A percentile compares a stretch with the other conserved stretches of the same genome.
phyloP scores from a whole-genome alignment of 2,797 vertebrate species.

The Gallinago solitaria region DNA sequence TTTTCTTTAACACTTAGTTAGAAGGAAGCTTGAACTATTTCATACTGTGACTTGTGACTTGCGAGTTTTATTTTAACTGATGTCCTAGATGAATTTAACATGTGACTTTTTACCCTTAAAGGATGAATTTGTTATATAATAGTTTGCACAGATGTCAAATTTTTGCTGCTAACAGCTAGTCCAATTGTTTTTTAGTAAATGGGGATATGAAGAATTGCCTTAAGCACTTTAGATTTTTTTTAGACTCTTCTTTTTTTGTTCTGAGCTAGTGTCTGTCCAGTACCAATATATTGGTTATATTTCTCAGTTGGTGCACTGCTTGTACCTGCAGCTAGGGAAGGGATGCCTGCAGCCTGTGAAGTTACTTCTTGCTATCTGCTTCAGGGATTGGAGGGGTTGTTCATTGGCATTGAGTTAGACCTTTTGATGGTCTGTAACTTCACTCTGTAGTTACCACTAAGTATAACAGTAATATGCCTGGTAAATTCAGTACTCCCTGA shows the following conservation, averaged over 20 bases:
- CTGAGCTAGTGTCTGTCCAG: slow-evolving; percentile 18
- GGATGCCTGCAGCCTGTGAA: not conserved
- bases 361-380: not conserved
- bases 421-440: not conserved
- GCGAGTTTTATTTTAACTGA: not conserved
- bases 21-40: not conserved
- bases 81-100: not conserved
- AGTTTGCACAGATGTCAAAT: slow-evolving; percentile 45
- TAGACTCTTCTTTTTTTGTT: not conserved
- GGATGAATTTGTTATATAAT: slow-evolving; percentile 13
- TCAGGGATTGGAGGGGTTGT: not conserved
- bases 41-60: slow-evolving; percentile 16
- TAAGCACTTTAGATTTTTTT: slow-evolving; percentile 77
- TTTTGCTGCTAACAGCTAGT: slow-evolving; percentile 69
- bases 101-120: not conserved
- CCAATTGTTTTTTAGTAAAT: slow-evolving; percentile 43
- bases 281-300: slow-evolving; percentile 1
- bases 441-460: not conserved
- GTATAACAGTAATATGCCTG: not conserved
- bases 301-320: not conserved
- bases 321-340: not conserved
- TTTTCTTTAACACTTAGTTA: not conserved
- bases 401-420: not conserved
- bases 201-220: slow-evolving; percentile 72
- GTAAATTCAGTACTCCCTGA: not conserved